Conservation (phyloP, 2,888 invertebrate genomes). For the Petrolisthes manimaculis region DNA sequence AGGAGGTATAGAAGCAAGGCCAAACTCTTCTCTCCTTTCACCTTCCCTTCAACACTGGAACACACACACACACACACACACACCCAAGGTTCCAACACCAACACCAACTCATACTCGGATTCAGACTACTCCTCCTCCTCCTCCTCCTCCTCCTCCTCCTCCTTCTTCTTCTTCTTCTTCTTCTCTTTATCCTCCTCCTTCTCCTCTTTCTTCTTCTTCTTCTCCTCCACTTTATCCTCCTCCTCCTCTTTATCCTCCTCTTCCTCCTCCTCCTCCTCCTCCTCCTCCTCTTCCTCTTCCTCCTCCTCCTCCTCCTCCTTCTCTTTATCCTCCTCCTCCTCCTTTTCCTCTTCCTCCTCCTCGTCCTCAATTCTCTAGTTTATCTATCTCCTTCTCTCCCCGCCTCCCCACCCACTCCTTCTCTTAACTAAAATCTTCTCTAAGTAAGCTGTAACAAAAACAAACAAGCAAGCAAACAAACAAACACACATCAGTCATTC, state of each 20-base stretch:
- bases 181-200: too few relatives aligned
- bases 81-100: not conserved
- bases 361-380: not conserved
- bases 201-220: too few relatives aligned
- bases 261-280: too few relatives aligned
- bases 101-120: not conserved
- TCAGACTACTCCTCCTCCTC: not conserved
- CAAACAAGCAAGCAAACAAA: not conserved
- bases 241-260: too few relatives aligned
- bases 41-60: not conserved
- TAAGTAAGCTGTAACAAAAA: not conserved
- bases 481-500: not conserved
- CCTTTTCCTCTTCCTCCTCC: not conserved
- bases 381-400: not conserved
- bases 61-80: too few relatives aligned
- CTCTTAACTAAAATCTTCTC: not conserved
- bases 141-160: too few relatives aligned
- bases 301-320: too few relatives aligned
- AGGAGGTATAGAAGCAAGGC: constrained; percentile 1
- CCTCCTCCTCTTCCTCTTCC: not conserved
- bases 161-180: too few relatives aligned
- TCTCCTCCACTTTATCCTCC: too few relatives aligned
- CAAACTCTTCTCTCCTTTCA: not conserved
- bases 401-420: not conserved
- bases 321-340: too few relatives aligned